Evolutionary conservation across 2,797 vertebrate species (phyloP).

Genomic region (Sebastes vulpes): DNA sequence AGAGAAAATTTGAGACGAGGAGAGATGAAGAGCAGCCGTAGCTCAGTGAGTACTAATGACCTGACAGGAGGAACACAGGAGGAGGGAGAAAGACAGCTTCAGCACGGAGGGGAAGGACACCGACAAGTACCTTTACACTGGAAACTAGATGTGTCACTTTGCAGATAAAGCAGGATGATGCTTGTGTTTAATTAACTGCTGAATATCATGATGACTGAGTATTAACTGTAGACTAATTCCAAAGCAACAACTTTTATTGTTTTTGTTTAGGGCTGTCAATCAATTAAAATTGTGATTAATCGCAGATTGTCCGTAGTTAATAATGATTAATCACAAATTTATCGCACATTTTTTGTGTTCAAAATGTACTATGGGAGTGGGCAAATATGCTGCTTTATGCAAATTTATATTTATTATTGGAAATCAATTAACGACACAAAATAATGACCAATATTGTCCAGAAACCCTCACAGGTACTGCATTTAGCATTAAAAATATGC

Average conservation of each 20-base stretch:
- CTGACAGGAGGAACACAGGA: slow-evolving; percentile 54
- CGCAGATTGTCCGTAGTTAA: too few species aligned
- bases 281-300: too few species aligned
- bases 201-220: neutral
- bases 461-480: too few species aligned
- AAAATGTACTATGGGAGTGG: too few species aligned
- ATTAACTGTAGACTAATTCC: neutral
- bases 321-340: too few species aligned
- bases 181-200: neutral
- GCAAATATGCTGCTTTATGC: too few species aligned
- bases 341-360: too few species aligned
- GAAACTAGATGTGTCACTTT: neutral
- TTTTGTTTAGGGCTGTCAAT: neutral
- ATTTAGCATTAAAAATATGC: too few species aligned
- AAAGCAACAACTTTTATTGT: neutral
- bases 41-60: slow-evolving; percentile 53
- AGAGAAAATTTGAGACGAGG: slow-evolving; percentile 7
- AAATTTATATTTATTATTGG: too few species aligned
- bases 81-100: slow-evolving; percentile 12
- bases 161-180: neutral
- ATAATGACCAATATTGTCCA: too few species aligned
- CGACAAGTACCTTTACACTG: neutral
- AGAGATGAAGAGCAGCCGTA: slow-evolving; percentile 3
- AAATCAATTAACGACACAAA: too few species aligned
- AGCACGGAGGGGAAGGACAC: neutral